Evolutionary conservation across 2,113 vertebrate genomes (phyloP).

Genomic region (Myrmophylax atrothorax): DNA sequence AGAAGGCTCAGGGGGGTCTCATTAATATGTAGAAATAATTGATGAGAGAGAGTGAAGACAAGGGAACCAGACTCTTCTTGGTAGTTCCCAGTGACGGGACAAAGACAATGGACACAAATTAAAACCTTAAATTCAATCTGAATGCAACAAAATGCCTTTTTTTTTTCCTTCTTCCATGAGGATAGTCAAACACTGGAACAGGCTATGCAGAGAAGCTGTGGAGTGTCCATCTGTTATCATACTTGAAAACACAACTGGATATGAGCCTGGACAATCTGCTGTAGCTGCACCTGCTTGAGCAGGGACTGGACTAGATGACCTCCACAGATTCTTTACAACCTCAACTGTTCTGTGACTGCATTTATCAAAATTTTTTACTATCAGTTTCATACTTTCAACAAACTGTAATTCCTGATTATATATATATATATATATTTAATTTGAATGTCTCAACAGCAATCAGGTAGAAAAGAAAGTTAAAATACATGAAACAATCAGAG

Average conservation of each 20-base stretch:
- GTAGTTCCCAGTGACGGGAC: not conserved
- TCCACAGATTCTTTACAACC: not conserved
- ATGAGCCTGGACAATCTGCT: accelerated
- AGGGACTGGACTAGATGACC: not conserved
- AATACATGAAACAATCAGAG: not conserved
- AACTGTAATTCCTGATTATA: not conserved
- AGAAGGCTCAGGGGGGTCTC: not conserved
- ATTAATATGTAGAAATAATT: not conserved
- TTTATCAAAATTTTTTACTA: not conserved
- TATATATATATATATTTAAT: no score
- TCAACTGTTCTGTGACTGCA: not conserved
- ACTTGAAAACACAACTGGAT: not conserved
- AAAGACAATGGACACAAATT: not conserved
- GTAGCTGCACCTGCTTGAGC: not conserved
- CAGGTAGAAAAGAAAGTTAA: not conserved
- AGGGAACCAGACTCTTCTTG: not conserved
- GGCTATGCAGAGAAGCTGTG: not conserved
- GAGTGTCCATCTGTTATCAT: not conserved
- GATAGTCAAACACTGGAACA: not conserved
- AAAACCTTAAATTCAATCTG: not conserved
- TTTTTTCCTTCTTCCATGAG: not conserved
- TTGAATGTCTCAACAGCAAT: not conserved
- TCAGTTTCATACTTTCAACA: not conserved
- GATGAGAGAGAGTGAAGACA: not conserved
- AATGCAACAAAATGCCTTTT: not conserved